Base-by-base conservation (phyloP, 2,113 vertebrate species). In the Dasyprocta punctata region DNA sequence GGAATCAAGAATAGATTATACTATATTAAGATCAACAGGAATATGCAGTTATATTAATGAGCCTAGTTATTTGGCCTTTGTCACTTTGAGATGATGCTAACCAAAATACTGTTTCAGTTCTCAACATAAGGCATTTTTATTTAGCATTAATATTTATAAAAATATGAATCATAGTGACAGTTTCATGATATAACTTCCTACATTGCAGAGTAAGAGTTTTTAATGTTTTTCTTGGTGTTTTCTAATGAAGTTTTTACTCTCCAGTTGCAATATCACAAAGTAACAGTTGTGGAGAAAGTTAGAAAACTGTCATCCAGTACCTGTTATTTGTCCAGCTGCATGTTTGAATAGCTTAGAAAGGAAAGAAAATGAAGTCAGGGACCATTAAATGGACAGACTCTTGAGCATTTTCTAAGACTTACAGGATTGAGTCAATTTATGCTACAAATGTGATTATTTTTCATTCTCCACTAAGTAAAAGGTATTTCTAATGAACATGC, bases 11-110 rank as follows among this genome's bases (percentile, higher is more conserved):
- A 52, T 61, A 90, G 73, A 89, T 82, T 97, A 49, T 47, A 65
- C 71, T 97, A 4, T 90, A 95, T 97, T 95, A 95, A 71, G 94
- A 95, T 92, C 49, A 96, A 95, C 94, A 49, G 22, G 95, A 96
- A 97, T 92, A 78, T 36, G 9, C 77, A 90, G 7, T 96, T 95
- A 87, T 88, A 81, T 91, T 89, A 67, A 84, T 60, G 60, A 86
- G 36, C 7, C 65, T 94, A 73, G n/a, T 92, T 83, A 94, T 96
- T 88, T 97, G 88, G 69, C 90, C 93, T 97, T 56, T 97, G 65
- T 80, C 44, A 69, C 38, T 86, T 28, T 38, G 52, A 92, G 22
- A 11, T 92, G 3, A 75, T 96, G 60, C 65, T 95, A 95, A 92
- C 47, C 24, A 83, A 54, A 97, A 83, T 61, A 85, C 9, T 61